Percentiles rank a stretch among this genome's conserved stretches.
phyloP scores from a whole-genome alignment of 2,113 vertebrate genomes.

The Psittacara wagleri region DNA sequence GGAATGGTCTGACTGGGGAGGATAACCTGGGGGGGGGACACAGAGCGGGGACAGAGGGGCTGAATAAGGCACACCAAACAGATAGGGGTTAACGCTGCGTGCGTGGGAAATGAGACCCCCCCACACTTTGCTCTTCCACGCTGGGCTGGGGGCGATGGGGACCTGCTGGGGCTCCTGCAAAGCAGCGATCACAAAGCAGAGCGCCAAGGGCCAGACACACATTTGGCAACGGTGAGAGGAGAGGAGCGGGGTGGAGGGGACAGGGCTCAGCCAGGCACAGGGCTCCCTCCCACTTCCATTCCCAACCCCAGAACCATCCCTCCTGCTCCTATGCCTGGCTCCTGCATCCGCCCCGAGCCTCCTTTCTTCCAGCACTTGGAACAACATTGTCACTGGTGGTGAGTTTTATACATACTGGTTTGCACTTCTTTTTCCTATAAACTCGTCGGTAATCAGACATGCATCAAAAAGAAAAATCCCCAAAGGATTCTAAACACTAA shows the following conservation, averaged over 20 bases:
- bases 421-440: slow-evolving; percentile 18
- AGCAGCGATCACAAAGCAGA: not conserved
- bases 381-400: not conserved
- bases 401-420: not conserved
- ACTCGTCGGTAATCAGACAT: slow-evolving; percentile 42
- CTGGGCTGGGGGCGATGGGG: not conserved
- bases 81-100: not conserved
- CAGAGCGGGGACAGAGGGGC: not conserved
- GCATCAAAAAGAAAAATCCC: slow-evolving; percentile 33
- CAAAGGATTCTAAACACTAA: slow-evolving; percentile 38
- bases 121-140: not conserved
- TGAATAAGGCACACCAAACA: slow-evolving; percentile 61
- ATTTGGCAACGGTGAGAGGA: slow-evolving; percentile 39
- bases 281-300: not conserved
- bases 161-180: not conserved
- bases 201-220: not conserved
- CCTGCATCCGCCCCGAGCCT: not conserved
- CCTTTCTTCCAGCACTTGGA: slow-evolving; percentile 16
- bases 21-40: not conserved
- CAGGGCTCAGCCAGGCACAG: not conserved
- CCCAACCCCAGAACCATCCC: not conserved
- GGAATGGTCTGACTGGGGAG: not conserved
- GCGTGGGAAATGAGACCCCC: not conserved
- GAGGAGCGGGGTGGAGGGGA: not conserved
- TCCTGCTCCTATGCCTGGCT: not conserved